Evolutionary conservation across 2,113 vertebrate species (phyloP), one percentile per base, ranked within the genome.

Genomic region (Mormyrus lacerda): DNA sequence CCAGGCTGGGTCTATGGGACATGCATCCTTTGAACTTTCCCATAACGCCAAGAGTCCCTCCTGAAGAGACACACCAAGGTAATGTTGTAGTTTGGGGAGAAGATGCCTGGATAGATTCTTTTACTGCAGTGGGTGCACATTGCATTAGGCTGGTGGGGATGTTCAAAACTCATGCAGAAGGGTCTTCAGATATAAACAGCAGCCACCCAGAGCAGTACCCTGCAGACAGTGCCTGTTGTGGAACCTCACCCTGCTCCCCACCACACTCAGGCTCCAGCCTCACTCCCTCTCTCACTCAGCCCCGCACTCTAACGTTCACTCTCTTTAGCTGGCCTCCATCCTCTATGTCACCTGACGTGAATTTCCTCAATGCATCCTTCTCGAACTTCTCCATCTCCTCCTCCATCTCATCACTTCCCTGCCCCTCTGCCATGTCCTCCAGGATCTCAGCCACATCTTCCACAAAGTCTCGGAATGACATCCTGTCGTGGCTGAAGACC

Each of bases 401-500:
- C 1, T 97, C 95, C 4, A 95, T 91, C 27, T 91, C 90, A 0
- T 95, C 90, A 21, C 91, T 87, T 0, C 76, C 91, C 24, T 96
- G 93, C 4, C 42, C 90, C 91, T 95, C 90, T 0, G 96, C 97
- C 93, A 96, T 91, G 84, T 97, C 97, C 92, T 99, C 98, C 90
- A 99, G 93, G 90, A 97, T 95, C n/a, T 99, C 97, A 6, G 93
- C 96, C 90, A 98, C 58, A 0, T 97, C 96, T 0, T 98, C 97
- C 69, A 95, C 95, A 8, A 98, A 97, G 88, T 97, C 97, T 0
- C 93, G 91, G 53, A 99, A 99, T 55, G 95, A 96, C 88, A 97
- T 94, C 87, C 94, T 95, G 89, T 98, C 94, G 0, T 99, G 98
- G 45, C 93, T 92, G 27, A 99, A 99, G 82, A 96, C 0, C 0